Percentiles rank a stretch among this genome's conserved stretches.
Conservation (phyloP, 1,140 invertebrate genomes). For the Neuroterus valhalla region DNA sequence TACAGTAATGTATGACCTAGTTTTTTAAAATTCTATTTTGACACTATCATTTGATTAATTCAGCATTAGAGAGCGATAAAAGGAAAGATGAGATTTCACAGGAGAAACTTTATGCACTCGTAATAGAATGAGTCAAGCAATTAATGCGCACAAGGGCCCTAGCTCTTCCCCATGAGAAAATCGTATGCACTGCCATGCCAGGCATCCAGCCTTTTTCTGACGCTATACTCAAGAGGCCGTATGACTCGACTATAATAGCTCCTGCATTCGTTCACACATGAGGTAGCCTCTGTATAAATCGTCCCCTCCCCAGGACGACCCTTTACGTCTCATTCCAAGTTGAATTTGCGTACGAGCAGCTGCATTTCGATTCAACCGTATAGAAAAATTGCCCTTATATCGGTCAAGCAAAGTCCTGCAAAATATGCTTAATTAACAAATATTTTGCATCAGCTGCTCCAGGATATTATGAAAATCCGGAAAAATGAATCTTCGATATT, state of each 20-base stretch:
- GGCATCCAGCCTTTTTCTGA: conserved; percentile 27
- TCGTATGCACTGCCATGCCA: neutral
- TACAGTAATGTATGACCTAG: too few relatives aligned
- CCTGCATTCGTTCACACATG: conserved; percentile 24
- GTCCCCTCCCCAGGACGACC: conserved; percentile 5
- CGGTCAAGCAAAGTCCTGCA: conserved; percentile 7
- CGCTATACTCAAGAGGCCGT: conserved; percentile 22
- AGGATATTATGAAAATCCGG: too few relatives aligned
- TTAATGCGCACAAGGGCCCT: conserved; percentile 13
- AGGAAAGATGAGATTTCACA: conserved; percentile 4
- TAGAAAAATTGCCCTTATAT: conserved; percentile 24
- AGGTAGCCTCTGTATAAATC: neutral
- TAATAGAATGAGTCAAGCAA: conserved; percentile 29
- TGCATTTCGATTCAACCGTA: conserved; percentile 6
- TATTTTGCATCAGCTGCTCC: too few relatives aligned
- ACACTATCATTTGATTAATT: neutral
- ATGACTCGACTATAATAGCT: conserved; percentile 25
- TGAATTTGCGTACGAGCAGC: conserved; percentile 7
- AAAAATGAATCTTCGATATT: too few relatives aligned
- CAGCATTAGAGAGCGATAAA: neutral
- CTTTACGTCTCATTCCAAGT: conserved; percentile 21
- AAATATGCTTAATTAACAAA: too few relatives aligned
- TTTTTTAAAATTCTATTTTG: neutral
- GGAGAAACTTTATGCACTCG: conserved; percentile 2
- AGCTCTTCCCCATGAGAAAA: conserved; percentile 17